phyloP scores from a whole-genome alignment of 2,797 vertebrate species.

The Cottoperca gobio region DNA sequence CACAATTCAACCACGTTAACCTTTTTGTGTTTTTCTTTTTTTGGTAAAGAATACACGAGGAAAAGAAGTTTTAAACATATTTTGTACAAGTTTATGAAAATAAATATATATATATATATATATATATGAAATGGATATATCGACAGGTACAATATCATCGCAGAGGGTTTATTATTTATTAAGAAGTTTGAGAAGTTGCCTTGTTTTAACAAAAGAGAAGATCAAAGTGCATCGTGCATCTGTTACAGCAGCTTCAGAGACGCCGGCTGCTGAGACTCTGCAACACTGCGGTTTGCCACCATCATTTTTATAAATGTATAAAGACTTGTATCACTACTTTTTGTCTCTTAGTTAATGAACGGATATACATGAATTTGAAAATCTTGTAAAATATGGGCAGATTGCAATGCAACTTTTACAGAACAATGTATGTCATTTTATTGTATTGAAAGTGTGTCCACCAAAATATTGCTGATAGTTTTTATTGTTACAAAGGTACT shows the following conservation, averaged over 20 bases:
- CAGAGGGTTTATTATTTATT: conserved; percentile 86
- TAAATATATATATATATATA: conserved; percentile 53
- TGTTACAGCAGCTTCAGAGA: conserved; percentile 83
- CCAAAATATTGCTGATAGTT: conserved; percentile 88
- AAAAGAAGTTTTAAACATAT: conserved; percentile 65
- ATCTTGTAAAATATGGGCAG: conserved; percentile 92
- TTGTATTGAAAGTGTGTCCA: conserved; percentile 89
- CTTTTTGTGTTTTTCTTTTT: conserved; percentile 50
- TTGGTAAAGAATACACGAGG: conserved; percentile 55
- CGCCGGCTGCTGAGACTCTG: conserved; percentile 67
- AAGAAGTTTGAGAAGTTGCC: conserved; percentile 86
- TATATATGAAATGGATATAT: conserved; percentile 84
- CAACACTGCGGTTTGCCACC: conserved; percentile 82
- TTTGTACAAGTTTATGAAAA: conserved; percentile 71
- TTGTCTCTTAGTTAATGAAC: conserved; percentile 90
- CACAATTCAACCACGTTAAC: conserved; percentile 56
- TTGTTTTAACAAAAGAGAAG: conserved; percentile 82
- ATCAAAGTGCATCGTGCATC: conserved; percentile 80
- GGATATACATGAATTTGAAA: conserved; percentile 85
- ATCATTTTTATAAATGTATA: conserved; percentile 85
- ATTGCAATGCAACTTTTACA: conserved; percentile 97
- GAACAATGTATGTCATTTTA: conserved; percentile 89
- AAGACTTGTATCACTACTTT: conserved; percentile 85
- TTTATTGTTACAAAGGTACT: conserved; percentile 96
- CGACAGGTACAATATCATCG: conserved; percentile 86